Conservation (phyloP, 2,797 vertebrate genomes). For the Coreius guichenoti region DNA sequence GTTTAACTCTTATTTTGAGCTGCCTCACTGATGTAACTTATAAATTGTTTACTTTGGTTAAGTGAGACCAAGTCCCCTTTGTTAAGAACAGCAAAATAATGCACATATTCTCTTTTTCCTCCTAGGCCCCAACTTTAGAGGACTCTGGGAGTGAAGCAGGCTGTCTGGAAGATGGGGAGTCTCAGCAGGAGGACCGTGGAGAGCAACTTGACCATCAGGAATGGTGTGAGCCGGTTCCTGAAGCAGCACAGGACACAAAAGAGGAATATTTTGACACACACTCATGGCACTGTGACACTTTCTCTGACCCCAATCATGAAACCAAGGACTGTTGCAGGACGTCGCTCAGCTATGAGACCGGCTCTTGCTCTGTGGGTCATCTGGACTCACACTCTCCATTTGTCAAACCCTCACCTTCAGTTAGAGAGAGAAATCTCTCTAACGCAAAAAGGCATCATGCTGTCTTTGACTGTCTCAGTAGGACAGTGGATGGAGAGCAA, state of each 20-base stretch:
- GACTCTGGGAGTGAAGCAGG: constrained; percentile 69
- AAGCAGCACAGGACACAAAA: constrained; percentile 72
- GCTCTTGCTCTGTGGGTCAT: constrained; percentile 27
- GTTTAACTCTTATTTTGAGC: not conserved
- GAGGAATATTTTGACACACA: constrained; percentile 77
- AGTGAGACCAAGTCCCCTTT: not conserved
- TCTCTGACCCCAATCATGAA: constrained; percentile 70
- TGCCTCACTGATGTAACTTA: constrained; percentile 5
- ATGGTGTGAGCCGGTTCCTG: constrained; percentile 50
- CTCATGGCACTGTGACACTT: constrained; percentile 75
- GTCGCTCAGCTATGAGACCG: constrained; percentile 1
- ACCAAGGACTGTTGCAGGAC: constrained; percentile 49
- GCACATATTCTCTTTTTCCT: not conserved
- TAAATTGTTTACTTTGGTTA: constrained; percentile 1
- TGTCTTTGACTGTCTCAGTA: constrained; percentile 11
- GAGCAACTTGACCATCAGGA: constrained; percentile 67
- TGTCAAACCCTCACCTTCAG: not conserved
- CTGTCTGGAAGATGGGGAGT: constrained; percentile 70
- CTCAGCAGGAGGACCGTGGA: constrained; percentile 59
- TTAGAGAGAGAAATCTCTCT: not conserved
- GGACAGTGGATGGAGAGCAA: constrained; percentile 18
- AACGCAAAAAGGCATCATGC: not conserved
- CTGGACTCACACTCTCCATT: constrained; percentile 17
- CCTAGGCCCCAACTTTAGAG: constrained; percentile 73
- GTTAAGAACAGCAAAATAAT: constrained; percentile 14